Evolutionary conservation across 1,140 invertebrate species (phyloP), one percentile per base, ranked within the genome.

Genomic region (Dreissena polymorpha): DNA sequence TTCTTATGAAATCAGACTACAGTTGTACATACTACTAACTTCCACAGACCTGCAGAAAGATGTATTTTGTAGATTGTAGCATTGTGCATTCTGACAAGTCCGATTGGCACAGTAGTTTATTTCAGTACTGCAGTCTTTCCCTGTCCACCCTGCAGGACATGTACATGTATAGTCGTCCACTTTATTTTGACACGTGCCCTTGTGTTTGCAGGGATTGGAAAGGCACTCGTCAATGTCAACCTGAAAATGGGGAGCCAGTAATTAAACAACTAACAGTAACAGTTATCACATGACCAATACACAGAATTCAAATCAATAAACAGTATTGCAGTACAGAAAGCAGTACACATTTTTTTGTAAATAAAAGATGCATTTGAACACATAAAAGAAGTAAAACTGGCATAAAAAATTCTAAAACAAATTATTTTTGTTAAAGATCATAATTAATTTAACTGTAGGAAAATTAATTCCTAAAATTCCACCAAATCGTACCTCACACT

Each of bases 61-160:
- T 23, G 39, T 14, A 14, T 68, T 25, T 10, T 18, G 29, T 23
- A 77, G 29, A 49, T 64, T 77, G 39, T 23, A 68, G 64, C 75
- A 77, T 25, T 51, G 7, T 0, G 63, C 75, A 49, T 25, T 77
- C 5, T 12, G 18, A 77, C 75, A 77, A 14, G 50, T 53, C 21
- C 72, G n/a, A 5, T 8, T 18, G 12, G 2, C 95, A 78, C 86
- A 86, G 10, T 29, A 23, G 29, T 86, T 57, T 23, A 63, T 60
- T 13, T n/a, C 10, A 0, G 6, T 97, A 93, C 98, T 96, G 90
- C 97, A 99, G 91, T 97, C 96, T 74, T 97, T 97, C 2, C 98
- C 97, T 6, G 96, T 97, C 92, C 98, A 98, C 0, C 98, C 98
- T 0, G 96, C 93, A 10, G 95, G 95, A 91, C 98, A 99, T 7